Conservation (phyloP, 2,113 vertebrate genomes). For the Festucalex cinctus region DNA sequence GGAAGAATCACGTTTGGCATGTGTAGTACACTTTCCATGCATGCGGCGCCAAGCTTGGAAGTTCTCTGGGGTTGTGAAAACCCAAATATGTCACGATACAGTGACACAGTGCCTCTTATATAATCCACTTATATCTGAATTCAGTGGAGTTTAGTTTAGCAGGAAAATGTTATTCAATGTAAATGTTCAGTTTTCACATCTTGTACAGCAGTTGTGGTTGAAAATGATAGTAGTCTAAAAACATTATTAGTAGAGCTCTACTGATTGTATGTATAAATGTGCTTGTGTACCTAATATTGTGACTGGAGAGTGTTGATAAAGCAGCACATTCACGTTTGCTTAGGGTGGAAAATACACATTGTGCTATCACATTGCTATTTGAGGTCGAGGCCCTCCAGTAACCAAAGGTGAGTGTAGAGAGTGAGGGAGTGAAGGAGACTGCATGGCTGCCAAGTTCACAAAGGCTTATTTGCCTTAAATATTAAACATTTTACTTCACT, state of each 20-base stretch:
- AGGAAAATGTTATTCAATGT: background rate
- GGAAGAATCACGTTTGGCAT: conserved; percentile 33
- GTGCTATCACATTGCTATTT: conserved; percentile 27
- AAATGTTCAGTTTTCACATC: background rate
- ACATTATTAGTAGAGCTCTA: background rate
- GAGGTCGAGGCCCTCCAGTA: conserved; percentile 30
- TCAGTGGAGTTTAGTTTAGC: background rate
- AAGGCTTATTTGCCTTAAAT: conserved; percentile 9
- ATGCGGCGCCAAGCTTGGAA: conserved; percentile 19
- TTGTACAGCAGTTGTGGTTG: conserved; percentile 15
- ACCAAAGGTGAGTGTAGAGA: conserved; percentile 7
- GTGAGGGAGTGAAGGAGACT: background rate
- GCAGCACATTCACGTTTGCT: conserved; percentile 27
- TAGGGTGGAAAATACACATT: conserved; percentile 50
- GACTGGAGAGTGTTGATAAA: conserved; percentile 26
- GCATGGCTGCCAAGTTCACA: background rate
- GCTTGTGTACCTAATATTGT: background rate
- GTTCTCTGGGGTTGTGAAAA: conserved; percentile 33
- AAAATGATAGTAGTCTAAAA: background rate
- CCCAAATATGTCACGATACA: conserved; percentile 14
- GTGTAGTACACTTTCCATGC: conserved; percentile 24
- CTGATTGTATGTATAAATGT: background rate
- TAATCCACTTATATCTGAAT: background rate
- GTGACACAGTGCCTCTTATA: conserved; percentile 20
- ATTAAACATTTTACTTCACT: background rate